These are phyloP conservation scores for Lysandra coridon DNA, from an alignment of 2,888 invertebrate species.

Conservation along the genomic window DNA sequence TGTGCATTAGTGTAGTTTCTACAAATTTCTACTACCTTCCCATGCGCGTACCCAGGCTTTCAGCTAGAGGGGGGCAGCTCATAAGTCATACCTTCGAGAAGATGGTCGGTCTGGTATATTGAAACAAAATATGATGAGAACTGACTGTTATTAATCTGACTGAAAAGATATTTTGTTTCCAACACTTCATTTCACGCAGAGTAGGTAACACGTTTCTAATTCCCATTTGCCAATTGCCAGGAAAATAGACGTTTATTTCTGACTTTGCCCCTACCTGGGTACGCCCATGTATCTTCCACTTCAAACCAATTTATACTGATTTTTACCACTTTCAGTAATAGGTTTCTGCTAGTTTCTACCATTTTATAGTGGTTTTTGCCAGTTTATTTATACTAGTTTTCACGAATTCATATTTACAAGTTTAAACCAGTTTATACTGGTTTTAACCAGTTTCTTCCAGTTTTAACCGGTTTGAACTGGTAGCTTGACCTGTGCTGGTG, in stretches of 20 bases:
- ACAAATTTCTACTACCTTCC: neutral
- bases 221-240: too few species aligned
- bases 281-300: neutral
- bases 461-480: neutral
- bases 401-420: neutral
- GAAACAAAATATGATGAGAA: too few species aligned
- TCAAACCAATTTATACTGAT: neutral
- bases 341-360: neutral
- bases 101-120: too few species aligned
- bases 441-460: neutral
- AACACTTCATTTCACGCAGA: too few species aligned
- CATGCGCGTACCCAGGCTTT: too few species aligned
- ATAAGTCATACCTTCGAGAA: too few species aligned
- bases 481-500: slow-evolving; percentile 51
- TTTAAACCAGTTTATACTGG: neutral
- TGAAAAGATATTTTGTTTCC: too few species aligned
- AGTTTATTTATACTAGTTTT: neutral
- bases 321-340: neutral
- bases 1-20: slow-evolving; percentile 17
- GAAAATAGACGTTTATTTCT: too few species aligned
- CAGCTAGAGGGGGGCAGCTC: too few species aligned
- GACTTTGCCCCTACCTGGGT: too few species aligned
- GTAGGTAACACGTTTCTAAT: too few species aligned
- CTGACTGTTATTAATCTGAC: too few species aligned
- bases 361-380: neutral